Conservation (phyloP, 2,797 vertebrate genomes). For the Mormyrops attenuatus region DNA sequence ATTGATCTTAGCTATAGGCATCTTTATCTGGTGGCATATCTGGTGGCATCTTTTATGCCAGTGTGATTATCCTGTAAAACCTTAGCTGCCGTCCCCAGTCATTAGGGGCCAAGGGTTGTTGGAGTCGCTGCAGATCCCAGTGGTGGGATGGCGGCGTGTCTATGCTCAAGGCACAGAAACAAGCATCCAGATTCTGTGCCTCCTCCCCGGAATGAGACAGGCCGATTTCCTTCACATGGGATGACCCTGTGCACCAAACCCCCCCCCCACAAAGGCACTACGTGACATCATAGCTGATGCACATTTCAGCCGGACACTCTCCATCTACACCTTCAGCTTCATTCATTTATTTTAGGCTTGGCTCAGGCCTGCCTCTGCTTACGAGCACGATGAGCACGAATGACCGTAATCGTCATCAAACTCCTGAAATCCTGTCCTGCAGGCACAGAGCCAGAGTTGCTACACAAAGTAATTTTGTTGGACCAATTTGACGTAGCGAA, state of each 20-base stretch:
- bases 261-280: background rate
- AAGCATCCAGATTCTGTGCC: conserved; percentile 46
- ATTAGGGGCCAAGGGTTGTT: background rate
- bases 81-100: background rate
- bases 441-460: background rate
- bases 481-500: background rate
- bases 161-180: conserved; percentile 29
- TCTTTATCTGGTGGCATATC: too few species aligned
- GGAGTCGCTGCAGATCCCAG: background rate
- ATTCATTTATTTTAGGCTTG: conserved; percentile 17
- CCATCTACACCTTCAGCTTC: conserved; percentile 20
- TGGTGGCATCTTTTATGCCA: background rate
- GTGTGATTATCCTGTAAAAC: background rate
- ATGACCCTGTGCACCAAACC: background rate
- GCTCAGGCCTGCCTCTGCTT: background rate
- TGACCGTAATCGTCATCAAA: background rate
- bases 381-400: background rate
- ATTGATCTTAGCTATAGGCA: background rate
- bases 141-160: conserved; percentile 23
- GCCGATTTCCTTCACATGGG: background rate
- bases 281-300: background rate
- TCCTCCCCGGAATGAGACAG: conserved; percentile 25
- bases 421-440: background rate
- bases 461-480: conserved; percentile 3
- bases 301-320: background rate